Conservation (phyloP, 2,113 vertebrate genomes). For the Tapirus terrestris region DNA sequence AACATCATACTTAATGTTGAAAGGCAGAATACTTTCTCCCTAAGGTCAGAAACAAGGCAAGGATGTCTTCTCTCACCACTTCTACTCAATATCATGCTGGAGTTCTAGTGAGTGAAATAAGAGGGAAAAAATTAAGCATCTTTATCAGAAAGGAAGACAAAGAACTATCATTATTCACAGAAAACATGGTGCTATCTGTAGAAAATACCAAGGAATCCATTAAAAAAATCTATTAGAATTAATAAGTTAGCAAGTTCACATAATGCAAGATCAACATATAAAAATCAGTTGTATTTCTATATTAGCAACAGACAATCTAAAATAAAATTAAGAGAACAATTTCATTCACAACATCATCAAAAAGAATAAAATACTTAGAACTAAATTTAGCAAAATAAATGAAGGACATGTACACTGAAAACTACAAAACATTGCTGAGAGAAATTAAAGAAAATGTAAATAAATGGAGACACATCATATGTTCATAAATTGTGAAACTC, state of each 20-base stretch:
- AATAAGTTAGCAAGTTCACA: neutral
- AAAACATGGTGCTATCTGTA: neutral
- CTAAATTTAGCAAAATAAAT: slow-evolving; percentile 24
- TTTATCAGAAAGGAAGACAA: neutral
- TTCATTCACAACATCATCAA: neutral
- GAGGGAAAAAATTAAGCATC: neutral
- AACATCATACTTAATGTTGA: neutral
- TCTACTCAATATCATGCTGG: neutral
- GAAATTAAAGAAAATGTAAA: neutral
- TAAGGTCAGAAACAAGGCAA: neutral
- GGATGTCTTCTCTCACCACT: neutral
- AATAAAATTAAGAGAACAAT: neutral
- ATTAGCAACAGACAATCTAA: neutral
- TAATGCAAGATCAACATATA: neutral
- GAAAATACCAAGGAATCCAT: neutral
- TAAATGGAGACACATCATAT: neutral
- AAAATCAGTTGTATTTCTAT: neutral
- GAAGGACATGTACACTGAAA: neutral
- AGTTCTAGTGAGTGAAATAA: neutral
- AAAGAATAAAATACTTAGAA: neutral
- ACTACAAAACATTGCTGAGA: neutral
- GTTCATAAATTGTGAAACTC: neutral
- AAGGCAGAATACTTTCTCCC: neutral
- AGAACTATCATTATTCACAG: neutral
- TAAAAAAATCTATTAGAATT: neutral